Conservation (phyloP, 2,797 vertebrate genomes). For the Smutsia temminckii region DNA sequence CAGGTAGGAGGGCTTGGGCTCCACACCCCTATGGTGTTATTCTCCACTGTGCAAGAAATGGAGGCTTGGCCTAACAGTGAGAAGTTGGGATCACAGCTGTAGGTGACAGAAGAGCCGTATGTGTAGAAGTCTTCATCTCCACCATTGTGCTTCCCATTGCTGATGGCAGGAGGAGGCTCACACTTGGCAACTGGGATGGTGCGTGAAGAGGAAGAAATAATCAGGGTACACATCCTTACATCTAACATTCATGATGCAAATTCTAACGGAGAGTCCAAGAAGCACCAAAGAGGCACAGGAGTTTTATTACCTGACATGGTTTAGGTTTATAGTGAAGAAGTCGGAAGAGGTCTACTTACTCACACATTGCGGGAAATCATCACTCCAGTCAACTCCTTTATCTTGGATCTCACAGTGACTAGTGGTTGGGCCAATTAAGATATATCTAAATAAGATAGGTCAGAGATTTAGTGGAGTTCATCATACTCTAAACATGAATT, state of each 20-base stretch:
- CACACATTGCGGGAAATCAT: neutral
- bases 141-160: slow-evolving; percentile 68
- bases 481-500: neutral
- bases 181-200: slow-evolving; percentile 57
- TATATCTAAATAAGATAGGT: slow-evolving; percentile 62
- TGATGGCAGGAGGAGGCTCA: slow-evolving; percentile 58
- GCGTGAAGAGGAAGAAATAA: slow-evolving; percentile 58
- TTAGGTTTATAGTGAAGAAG: neutral
- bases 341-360: slow-evolving; percentile 4
- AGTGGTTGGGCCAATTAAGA: slow-evolving; percentile 61
- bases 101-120: slow-evolving; percentile 74
- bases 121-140: neutral
- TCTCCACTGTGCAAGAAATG: slow-evolving; percentile 59
- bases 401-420: slow-evolving; percentile 64
- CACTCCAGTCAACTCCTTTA: neutral
- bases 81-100: slow-evolving; percentile 74
- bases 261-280: neutral
- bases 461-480: neutral
- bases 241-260: neutral
- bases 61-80: slow-evolving; percentile 60
- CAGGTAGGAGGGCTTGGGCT: slow-evolving; percentile 67
- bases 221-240: neutral
- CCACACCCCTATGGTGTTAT: slow-evolving; percentile 64
- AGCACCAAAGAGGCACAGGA: neutral
- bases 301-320: neutral